Evolutionary conservation across 1,140 invertebrate genomes (phyloP), one percentile per base, ranked within the genome.

Genomic region (Helicoverpa armigera): DNA sequence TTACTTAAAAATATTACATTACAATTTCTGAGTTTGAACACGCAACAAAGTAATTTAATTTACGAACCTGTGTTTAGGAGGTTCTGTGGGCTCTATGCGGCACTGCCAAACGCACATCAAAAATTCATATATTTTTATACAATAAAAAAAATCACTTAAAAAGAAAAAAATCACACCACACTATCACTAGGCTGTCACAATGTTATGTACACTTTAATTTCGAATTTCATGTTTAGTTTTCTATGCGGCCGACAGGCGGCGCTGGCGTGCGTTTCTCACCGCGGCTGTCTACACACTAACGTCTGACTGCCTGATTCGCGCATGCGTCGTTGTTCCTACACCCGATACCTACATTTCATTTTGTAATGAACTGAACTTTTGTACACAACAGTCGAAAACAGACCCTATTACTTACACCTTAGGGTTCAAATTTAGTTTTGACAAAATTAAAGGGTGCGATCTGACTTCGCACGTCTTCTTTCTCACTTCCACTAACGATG

Each of bases 21-120:
- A 82, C 74, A 70, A 56, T 72, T 77, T 78, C 69, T 73, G 65
- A 75, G 43, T 70, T 53, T 58, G 74, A 35, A 87, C 91, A 94
- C 91, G 92, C 92, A 89, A 94, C 85, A 83, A 83, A 87, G 88
- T 90, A 90, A 92, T 94, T 92, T 87, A 89, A 91, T 92, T 84
- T 88, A 93, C 90, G 61, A 90, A 94, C 91, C 92, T 94, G 83
- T 88, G 85, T 77, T 90, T 79, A 86, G 82, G 88, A 88, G 74
- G 82, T 51, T 56, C 50, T 74, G 29, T 72, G 73, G 18, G 65
- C 67, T 79, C 51, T 43, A 73, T 86, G 81, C 73, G 81, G 86
- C 85, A 91, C 90, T 86, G 83, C 83, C 75, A 69, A 85, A 70
- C 35, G 23, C 63, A 79, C 77, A 85, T 87, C 85, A 89, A 92